These are phyloP conservation scores for Leucoraja ocellata DNA, from an alignment of 2,797 vertebrate genomes.

Conservation along the genomic window DNA sequence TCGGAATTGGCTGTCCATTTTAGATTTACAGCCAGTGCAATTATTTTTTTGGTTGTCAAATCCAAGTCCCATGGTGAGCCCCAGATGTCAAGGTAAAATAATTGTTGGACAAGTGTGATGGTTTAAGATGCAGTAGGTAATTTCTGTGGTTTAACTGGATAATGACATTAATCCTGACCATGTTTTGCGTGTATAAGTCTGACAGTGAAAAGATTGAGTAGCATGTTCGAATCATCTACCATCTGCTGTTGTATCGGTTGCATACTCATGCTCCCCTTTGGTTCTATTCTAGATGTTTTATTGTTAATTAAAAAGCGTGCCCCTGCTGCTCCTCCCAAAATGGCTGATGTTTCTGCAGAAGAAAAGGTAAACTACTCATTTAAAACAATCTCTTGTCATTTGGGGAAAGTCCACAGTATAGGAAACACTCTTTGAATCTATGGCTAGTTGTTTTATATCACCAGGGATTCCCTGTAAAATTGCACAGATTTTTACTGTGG, in stretches of 20 bases:
- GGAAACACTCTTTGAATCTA: not conserved
- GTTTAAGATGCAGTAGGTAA: not conserved
- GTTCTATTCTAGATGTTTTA: constrained; percentile 68
- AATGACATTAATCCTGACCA: not conserved
- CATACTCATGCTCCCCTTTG: not conserved
- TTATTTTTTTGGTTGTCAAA: not conserved
- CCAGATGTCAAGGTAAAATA: not conserved
- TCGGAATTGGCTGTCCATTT: too few species aligned
- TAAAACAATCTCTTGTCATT: constrained; percentile 17
- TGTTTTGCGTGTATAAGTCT: not conserved
- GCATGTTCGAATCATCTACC: not conserved
- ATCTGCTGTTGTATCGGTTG: not conserved
- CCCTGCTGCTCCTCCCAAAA: constrained; percentile 72
- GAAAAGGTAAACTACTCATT: constrained; percentile 70
- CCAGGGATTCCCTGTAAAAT: not conserved
- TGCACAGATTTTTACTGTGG: not conserved
- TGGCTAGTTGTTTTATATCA: not conserved
- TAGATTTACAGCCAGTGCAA: too few species aligned
- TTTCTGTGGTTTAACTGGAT: not conserved
- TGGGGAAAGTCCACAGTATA: not conserved
- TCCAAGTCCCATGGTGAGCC: not conserved
- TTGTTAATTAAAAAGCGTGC: constrained; percentile 84
- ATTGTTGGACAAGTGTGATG: not conserved
- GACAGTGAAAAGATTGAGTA: not conserved
- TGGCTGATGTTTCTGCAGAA: constrained; percentile 79